These are phyloP conservation scores for Aquatica leii DNA, from an alignment of 2,888 invertebrate genomes.

Conservation along the genomic window DNA sequence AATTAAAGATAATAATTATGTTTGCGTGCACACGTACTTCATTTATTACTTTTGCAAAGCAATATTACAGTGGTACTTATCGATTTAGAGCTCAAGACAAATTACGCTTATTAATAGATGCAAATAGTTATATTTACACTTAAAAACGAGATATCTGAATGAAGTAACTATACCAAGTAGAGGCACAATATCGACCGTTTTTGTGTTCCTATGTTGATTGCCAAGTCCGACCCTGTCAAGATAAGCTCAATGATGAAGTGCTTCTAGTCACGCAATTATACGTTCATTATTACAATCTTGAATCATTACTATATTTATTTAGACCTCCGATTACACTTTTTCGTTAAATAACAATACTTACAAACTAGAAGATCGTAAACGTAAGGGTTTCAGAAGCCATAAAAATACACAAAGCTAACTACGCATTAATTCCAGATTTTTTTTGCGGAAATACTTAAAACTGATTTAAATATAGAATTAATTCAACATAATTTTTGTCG, in stretches of 20 bases:
- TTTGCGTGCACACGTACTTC: conserved; percentile 37
- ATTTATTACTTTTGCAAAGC: conserved; percentile 14
- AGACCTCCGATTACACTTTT: conserved; percentile 18
- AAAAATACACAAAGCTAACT: too few species aligned
- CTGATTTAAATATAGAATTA: too few species aligned
- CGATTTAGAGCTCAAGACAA: conserved; percentile 7
- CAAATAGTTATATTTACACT: too few species aligned
- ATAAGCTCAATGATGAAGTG: conserved; percentile 38
- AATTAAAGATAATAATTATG: conserved; percentile 43
- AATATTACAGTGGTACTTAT: conserved; percentile 7
- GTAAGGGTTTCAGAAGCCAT: too few species aligned
- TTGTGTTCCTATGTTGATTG: conserved; percentile 31
- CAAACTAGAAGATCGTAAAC: not conserved
- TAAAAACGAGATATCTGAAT: conserved; percentile 23
- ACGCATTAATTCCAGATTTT: too few species aligned
- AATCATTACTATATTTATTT: conserved; percentile 29
- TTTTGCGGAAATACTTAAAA: too few species aligned
- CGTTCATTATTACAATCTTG: conserved; percentile 29
- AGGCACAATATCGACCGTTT: conserved; percentile 24
- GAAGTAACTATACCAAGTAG: too few species aligned
- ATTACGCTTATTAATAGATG: not conserved
- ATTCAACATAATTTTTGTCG: too few species aligned
- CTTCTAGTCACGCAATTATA: conserved; percentile 38
- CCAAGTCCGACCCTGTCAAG: conserved; percentile 37
- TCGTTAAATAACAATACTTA: too few species aligned